phyloP scores from a whole-genome alignment of 2,797 vertebrate genomes.

The Chelon auratus region DNA sequence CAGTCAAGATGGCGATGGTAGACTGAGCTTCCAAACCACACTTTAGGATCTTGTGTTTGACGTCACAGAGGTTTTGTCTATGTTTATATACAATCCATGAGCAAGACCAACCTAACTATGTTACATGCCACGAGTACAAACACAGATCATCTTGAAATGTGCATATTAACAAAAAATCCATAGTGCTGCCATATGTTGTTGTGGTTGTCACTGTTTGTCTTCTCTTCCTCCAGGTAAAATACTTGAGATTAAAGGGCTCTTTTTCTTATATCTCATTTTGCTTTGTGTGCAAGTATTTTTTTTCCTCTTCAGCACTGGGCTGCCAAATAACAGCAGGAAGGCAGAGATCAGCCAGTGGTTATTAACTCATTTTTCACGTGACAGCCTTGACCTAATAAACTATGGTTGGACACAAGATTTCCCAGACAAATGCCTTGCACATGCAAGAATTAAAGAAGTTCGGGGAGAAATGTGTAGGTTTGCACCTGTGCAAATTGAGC shows the following conservation, averaged over 20 bases:
- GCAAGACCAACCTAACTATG: too few species aligned
- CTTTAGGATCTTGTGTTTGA: too few species aligned
- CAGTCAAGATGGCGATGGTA: too few species aligned
- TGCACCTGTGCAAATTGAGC: conserved; percentile 30
- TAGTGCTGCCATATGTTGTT: background rate
- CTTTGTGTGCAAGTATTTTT: conserved; percentile 30
- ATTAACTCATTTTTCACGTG: conserved; percentile 58
- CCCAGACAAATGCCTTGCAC: conserved; percentile 31
- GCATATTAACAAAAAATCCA: conserved; percentile 8
- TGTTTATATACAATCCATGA: too few species aligned
- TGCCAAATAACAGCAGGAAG: conserved; percentile 51
- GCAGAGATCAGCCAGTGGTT: conserved; percentile 26
- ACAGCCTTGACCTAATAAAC: conserved; percentile 68
- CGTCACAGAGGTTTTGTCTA: too few species aligned
- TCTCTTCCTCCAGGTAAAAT: conserved; percentile 9
- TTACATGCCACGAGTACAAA: too few species aligned
- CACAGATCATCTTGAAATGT: background rate
- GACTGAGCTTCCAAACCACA: too few species aligned
- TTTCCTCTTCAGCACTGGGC: conserved; percentile 18
- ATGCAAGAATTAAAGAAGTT: conserved; percentile 29
- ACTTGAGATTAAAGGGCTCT: conserved; percentile 10
- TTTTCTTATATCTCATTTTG: conserved; percentile 8
- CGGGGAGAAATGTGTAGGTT: conserved; percentile 7
- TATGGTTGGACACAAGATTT: conserved; percentile 29
- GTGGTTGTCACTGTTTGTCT: conserved; percentile 2